Conservation (phyloP, 2,113 vertebrate genomes). For the Aix galericulata region DNA sequence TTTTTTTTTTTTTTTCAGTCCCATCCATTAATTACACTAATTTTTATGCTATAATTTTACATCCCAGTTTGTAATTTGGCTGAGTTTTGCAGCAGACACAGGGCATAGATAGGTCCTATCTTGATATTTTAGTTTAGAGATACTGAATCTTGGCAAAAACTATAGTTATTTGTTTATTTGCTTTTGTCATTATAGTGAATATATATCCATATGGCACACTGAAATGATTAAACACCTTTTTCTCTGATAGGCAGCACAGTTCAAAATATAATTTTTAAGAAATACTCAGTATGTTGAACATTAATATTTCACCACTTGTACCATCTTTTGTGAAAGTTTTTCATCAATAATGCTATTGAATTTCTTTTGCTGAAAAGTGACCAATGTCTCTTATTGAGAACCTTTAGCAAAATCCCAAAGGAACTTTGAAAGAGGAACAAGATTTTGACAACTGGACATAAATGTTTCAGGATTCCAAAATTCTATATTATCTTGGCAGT, state of each 20-base stretch:
- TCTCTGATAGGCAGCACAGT: not conserved
- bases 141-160: not conserved
- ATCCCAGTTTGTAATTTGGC: not conserved
- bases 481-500: not conserved
- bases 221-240: not conserved
- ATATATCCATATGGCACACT: not conserved
- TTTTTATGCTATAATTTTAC: not conserved
- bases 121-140: not conserved
- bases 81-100: not conserved
- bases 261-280: not conserved
- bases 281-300: not conserved
- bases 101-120: accelerated
- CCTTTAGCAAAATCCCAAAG: not conserved
- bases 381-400: not conserved
- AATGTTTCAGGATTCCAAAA: not conserved
- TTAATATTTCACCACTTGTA: not conserved
- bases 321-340: not conserved
- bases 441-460: not conserved
- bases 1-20: not conserved
- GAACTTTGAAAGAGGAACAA: not conserved
- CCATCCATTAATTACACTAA: not conserved
- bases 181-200: not conserved
- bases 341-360: accelerated
- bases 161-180: not conserved
- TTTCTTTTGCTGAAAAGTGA: not conserved